phyloP scores from a whole-genome alignment of 2,113 vertebrate genomes.

The Hirundichthys speculiger region DNA sequence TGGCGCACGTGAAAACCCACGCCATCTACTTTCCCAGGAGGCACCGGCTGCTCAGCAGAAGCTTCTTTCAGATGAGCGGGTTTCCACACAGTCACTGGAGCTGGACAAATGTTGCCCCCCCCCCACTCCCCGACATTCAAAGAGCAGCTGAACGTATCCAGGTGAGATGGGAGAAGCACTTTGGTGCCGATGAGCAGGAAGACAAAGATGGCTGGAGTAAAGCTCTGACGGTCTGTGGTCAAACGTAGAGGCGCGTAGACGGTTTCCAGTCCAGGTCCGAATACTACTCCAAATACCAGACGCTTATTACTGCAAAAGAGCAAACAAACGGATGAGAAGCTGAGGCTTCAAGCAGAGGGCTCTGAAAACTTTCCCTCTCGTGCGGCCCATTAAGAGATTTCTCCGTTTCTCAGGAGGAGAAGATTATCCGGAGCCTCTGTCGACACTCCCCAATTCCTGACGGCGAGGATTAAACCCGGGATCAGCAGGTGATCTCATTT shows the following conservation, averaged over 20 bases:
- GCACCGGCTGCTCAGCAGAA: slow-evolving; percentile 8
- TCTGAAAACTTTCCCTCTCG: no score
- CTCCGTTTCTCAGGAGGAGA: not conserved
- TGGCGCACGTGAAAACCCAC: no score
- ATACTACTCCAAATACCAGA: no score
- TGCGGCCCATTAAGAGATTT: not conserved
- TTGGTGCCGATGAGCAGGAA: slow-evolving; percentile 28
- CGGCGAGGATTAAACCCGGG: not conserved
- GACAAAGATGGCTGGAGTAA: not conserved
- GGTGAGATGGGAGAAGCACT: slow-evolving; percentile 31
- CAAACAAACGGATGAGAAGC: no score
- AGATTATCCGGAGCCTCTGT: not conserved
- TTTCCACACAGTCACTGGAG: slow-evolving; percentile 31
- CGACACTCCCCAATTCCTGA: not conserved
- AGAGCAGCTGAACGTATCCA: slow-evolving; percentile 35
- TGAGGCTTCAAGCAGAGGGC: no score
- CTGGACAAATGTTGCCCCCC: slow-evolving; percentile 24
- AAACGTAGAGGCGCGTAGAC: no score
- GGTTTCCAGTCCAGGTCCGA: no score
- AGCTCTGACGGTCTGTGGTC: no score
- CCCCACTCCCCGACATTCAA: slow-evolving; percentile 64
- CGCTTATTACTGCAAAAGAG: no score
- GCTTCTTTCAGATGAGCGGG: slow-evolving; percentile 33
- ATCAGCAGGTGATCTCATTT: not conserved
- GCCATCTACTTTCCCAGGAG: slow-evolving; percentile 43